A percentile compares a stretch with the other conserved stretches of the same genome.
Conservation (phyloP, 1,140 invertebrate species). For the Conopomorpha cramerella region DNA sequence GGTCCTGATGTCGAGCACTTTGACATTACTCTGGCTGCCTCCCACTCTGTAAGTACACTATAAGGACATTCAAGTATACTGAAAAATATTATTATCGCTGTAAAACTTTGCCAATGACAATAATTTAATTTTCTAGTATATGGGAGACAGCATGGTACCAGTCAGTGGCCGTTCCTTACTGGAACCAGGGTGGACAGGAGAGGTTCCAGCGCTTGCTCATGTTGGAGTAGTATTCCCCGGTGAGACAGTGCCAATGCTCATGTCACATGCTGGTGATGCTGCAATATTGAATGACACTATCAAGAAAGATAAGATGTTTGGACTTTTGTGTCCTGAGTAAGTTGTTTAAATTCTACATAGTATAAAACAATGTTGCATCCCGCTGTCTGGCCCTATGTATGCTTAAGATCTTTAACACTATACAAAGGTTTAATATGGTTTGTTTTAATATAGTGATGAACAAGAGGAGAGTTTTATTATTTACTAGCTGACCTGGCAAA, state of each 20-base stretch:
- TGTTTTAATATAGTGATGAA: too few species aligned
- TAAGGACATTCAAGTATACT: too few species aligned
- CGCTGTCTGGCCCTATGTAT: too few species aligned
- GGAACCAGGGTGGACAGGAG: slow-evolving; percentile 41
- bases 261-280: slow-evolving; percentile 18
- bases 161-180: slow-evolving; percentile 29
- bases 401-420: too few species aligned
- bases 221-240: slow-evolving; percentile 47
- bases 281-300: slow-evolving; percentile 18
- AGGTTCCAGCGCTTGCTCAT: slow-evolving; percentile 30
- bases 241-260: slow-evolving; percentile 48
- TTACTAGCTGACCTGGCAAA: too few species aligned
- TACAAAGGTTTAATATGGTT: too few species aligned
- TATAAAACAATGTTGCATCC: too few species aligned
- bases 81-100: too few species aligned
- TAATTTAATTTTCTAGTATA: slow-evolving; percentile 36
- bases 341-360: too few species aligned
- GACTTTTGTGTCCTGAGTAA: slow-evolving; percentile 44
- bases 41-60: slow-evolving; percentile 61
- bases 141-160: slow-evolving; percentile 21
- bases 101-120: too few species aligned
- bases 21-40: slow-evolving; percentile 54
- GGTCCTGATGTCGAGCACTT: slow-evolving; percentile 35
- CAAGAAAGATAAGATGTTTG: slow-evolving; percentile 32
- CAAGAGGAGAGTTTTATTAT: too few species aligned